These are phyloP conservation scores for Molanna angustata DNA, from an alignment of 2,888 invertebrate genomes.

Conservation along the genomic window DNA sequence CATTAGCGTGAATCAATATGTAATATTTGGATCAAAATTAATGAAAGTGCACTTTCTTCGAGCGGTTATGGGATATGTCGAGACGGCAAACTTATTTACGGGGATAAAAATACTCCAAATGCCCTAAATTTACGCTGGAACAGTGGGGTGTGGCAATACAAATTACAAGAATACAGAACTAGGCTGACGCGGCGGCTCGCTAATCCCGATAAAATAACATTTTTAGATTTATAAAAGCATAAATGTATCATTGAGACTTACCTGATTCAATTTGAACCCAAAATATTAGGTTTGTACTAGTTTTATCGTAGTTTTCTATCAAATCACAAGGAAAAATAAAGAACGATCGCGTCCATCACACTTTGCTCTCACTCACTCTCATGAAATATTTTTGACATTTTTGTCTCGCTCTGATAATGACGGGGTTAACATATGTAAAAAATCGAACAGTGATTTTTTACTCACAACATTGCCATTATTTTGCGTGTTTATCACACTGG, in stretches of 20 bases:
- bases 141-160: constrained; percentile 20
- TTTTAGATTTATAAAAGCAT: too few species aligned
- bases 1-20: too few species aligned
- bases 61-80: background rate
- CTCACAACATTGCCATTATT: too few species aligned
- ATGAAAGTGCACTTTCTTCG: background rate
- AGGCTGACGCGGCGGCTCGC: background rate
- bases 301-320: too few species aligned
- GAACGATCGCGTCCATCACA: constrained; percentile 11
- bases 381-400: too few species aligned
- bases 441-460: too few species aligned
- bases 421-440: too few species aligned
- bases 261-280: too few species aligned
- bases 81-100: background rate
- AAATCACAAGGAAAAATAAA: background rate
- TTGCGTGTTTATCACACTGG: too few species aligned
- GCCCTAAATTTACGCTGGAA: background rate
- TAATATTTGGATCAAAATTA: constrained; percentile 4
- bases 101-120: constrained; percentile 10
- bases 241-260: too few species aligned
- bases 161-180: constrained; percentile 1
- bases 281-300: too few species aligned
- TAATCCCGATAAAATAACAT: background rate
- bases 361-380: constrained; percentile 9
- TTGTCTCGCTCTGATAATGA: too few species aligned